phyloP scores from a whole-genome alignment of 2,113 vertebrate species.

The Pardalotus punctatus region DNA sequence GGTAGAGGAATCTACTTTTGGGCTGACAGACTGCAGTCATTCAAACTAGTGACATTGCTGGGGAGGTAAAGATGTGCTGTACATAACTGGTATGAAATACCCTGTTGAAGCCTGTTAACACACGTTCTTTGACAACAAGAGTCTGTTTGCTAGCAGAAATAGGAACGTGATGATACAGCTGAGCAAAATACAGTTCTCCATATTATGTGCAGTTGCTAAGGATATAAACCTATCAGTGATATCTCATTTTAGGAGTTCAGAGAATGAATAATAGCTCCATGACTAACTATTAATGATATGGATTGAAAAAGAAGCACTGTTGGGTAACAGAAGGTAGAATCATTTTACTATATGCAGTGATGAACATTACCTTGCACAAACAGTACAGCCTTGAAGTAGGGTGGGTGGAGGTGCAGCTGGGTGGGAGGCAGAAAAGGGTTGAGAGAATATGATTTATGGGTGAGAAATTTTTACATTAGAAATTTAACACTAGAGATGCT shows the following conservation, averaged over 20 bases:
- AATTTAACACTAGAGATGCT: constrained; percentile 21
- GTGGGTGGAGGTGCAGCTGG: constrained; percentile 53
- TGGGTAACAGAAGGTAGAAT: constrained; percentile 69
- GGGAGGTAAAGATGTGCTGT: neutral
- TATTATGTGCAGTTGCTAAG: constrained; percentile 66
- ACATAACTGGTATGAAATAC: constrained; percentile 7
- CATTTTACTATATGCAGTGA: constrained; percentile 59
- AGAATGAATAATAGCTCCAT: constrained; percentile 71
- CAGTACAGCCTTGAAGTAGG: constrained; percentile 48
- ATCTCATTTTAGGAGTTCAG: constrained; percentile 65
- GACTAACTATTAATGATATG: constrained; percentile 75
- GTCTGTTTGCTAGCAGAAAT: constrained; percentile 51
- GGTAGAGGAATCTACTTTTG: neutral
- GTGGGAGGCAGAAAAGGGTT: constrained; percentile 43
- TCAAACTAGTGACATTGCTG: neutral
- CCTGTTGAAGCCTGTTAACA: constrained; percentile 23
- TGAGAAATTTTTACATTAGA: constrained; percentile 20
- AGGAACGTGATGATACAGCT: constrained; percentile 7
- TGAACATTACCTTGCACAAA: constrained; percentile 65
- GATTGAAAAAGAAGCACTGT: constrained; percentile 51
- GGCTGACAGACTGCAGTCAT: neutral
- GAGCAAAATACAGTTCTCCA: constrained; percentile 36
- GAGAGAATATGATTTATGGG: constrained; percentile 33
- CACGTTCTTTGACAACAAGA: constrained; percentile 13
- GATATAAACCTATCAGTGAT: constrained; percentile 52